Percentiles rank a stretch among this genome's conserved stretches.
phyloP scores from a whole-genome alignment of 1,140 invertebrate species.

The Drosophila sp. region DNA sequence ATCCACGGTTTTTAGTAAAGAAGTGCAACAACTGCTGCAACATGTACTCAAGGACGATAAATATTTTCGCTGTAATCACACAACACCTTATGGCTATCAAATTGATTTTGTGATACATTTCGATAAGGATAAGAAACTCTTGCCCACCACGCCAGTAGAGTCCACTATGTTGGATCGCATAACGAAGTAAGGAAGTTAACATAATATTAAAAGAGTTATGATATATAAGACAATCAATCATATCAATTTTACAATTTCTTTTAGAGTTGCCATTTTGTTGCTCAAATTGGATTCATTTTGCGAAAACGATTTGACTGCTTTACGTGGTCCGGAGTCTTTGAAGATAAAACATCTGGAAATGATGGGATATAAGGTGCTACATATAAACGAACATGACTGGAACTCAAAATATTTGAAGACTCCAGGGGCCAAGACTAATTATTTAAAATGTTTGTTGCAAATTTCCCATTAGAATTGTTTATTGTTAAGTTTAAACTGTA shows the following conservation, averaged over 20 bases:
- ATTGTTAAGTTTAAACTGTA: not conserved
- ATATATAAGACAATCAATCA: not conserved
- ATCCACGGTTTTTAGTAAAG: constrained; percentile 43
- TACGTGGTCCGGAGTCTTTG: constrained; percentile 83
- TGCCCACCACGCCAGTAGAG: constrained; percentile 58
- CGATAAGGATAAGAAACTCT: constrained; percentile 58
- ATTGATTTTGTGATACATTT: constrained; percentile 83
- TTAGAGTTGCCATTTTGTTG: constrained; percentile 83
- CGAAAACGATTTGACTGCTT: constrained; percentile 72
- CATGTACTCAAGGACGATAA: constrained; percentile 61
- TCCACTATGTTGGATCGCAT: constrained; percentile 74
- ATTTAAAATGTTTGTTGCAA: constrained; percentile 79
- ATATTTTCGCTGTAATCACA: constrained; percentile 76
- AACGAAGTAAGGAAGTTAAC: constrained; percentile 58
- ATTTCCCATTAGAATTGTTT: constrained; percentile 43
- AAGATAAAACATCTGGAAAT: constrained; percentile 86
- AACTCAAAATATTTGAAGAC: constrained; percentile 83
- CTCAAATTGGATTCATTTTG: constrained; percentile 80
- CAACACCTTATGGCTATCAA: constrained; percentile 80
- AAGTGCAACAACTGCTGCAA: constrained; percentile 58
- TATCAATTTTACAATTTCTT: not conserved
- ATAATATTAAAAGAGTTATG: too few relatives aligned
- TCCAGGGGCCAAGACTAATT: constrained; percentile 81
- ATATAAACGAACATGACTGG: constrained; percentile 85
- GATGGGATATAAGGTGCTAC: constrained; percentile 85